These are phyloP conservation scores for Trachelus troglodyta DNA, from an alignment of 2,888 invertebrate genomes.

Conservation along the genomic window DNA sequence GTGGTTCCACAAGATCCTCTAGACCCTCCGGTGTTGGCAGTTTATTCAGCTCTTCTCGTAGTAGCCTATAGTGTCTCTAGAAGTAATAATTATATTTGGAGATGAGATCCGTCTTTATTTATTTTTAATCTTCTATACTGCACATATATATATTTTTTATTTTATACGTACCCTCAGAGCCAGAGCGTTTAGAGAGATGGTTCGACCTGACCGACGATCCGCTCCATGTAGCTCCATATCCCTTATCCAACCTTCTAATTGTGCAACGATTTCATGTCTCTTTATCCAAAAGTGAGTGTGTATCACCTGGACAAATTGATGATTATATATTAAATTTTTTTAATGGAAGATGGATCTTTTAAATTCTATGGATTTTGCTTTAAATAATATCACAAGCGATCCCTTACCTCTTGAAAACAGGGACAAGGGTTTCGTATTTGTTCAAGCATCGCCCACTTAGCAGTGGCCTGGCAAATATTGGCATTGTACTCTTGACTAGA, in stretches of 20 bases:
- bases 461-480: constrained; percentile 94
- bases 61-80: constrained; percentile 83
- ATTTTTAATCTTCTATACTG: background rate
- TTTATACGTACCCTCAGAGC: constrained; percentile 75
- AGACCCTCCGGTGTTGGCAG: constrained; percentile 82
- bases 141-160: background rate
- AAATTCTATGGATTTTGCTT: background rate
- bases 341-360: background rate
- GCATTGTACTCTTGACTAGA: constrained; percentile 95
- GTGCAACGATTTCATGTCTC: constrained; percentile 87
- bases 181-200: constrained; percentile 78
- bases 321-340: background rate
- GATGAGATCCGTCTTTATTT: background rate
- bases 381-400: constrained; percentile 5
- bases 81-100: constrained; percentile 35
- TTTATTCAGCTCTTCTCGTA: constrained; percentile 88
- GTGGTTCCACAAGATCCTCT: constrained; percentile 76
- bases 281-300: constrained; percentile 96
- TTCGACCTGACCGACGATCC: constrained; percentile 83
- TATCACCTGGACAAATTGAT: constrained; percentile 74
- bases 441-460: constrained; percentile 96
- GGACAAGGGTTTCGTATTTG: constrained; percentile 90
- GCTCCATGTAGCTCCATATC: constrained; percentile 84
- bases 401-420: constrained; percentile 85
- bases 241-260: constrained; percentile 90